Evolutionary conservation across 2,888 invertebrate genomes (phyloP).

Genomic region (Copidosoma aretas): DNA sequence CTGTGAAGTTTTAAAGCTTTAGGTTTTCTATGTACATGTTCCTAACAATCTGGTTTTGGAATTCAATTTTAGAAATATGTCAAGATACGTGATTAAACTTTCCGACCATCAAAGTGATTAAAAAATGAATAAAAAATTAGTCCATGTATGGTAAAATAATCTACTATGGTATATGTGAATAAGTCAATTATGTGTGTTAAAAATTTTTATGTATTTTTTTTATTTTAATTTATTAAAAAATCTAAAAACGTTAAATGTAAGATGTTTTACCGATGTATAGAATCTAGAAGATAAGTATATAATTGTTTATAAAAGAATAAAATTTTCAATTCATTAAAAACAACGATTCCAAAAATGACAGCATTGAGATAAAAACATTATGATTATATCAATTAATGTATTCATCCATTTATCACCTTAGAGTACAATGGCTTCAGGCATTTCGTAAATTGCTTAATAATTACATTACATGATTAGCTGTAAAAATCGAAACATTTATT

Average conservation of each 20-base stretch:
- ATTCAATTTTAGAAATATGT: conserved; percentile 20
- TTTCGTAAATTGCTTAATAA: conserved; percentile 22
- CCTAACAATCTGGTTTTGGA: conserved; percentile 17
- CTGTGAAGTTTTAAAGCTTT: conserved; percentile 12
- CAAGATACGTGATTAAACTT: conserved; percentile 12
- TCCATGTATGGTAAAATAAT: conserved; percentile 11
- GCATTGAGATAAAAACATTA: conserved; percentile 22
- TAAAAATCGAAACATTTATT: conserved; percentile 30
- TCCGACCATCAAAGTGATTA: conserved; percentile 11
- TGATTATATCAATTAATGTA: conserved; percentile 23
- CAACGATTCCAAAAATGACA: conserved; percentile 29
- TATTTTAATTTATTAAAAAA: conserved; percentile 25
- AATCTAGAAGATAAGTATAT: conserved; percentile 25
- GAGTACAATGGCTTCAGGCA: conserved; percentile 24
- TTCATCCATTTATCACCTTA: conserved; percentile 25
- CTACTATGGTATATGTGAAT: conserved; percentile 12
- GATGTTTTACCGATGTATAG: conserved; percentile 26
- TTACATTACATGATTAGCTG: conserved; percentile 19
- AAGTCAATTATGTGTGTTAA: conserved; percentile 6
- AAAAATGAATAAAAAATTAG: conserved; percentile 6
- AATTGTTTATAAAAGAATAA: conserved; percentile 18
- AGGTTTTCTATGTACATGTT: conserved; percentile 20
- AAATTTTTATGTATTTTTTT: conserved; percentile 19
- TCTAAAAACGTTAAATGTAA: conserved; percentile 25
- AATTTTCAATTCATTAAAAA: conserved; percentile 11